Conservation (phyloP, 2,888 invertebrate genomes). For the Sinodicranocentrus sp. region DNA sequence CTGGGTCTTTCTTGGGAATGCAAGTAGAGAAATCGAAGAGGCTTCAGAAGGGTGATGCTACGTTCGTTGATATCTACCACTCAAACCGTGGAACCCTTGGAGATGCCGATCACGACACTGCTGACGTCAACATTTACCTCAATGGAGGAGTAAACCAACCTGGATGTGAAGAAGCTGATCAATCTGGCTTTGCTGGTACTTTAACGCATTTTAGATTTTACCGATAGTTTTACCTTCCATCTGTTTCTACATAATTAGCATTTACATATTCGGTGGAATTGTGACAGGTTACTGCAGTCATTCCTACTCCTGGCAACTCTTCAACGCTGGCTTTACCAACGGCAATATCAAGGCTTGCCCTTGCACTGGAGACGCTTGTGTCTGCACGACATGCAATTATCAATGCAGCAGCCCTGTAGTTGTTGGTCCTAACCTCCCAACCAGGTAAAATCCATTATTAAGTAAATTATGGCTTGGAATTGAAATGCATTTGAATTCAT, state of each 20-base stretch:
- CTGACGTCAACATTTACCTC: slow-evolving; percentile 63
- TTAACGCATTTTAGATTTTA: background rate
- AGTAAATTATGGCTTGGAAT: background rate
- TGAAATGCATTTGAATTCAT: background rate
- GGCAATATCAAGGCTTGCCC: slow-evolving; percentile 57
- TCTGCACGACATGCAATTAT: slow-evolving; percentile 38
- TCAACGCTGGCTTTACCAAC: slow-evolving; percentile 20
- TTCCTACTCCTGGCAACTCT: slow-evolving; percentile 61
- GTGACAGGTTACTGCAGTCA: slow-evolving; percentile 69
- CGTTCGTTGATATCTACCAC: slow-evolving; percentile 70
- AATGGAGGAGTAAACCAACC: slow-evolving; percentile 72
- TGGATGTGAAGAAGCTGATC: slow-evolving; percentile 64
- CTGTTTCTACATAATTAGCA: too few species aligned
- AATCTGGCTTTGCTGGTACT: slow-evolving; percentile 41
- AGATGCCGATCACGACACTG: slow-evolving; percentile 60
- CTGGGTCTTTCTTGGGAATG: slow-evolving; percentile 50
- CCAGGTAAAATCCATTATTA: slow-evolving; percentile 43
- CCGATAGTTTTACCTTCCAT: background rate
- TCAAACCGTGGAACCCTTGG: slow-evolving; percentile 63
- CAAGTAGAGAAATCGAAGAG: slow-evolving; percentile 52
- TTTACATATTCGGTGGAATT: too few species aligned
- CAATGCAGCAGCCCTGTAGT: slow-evolving; percentile 47
- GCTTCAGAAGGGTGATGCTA: slow-evolving; percentile 60
- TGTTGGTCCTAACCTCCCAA: slow-evolving; percentile 44
- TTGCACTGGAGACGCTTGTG: slow-evolving; percentile 61